Evolutionary conservation across 2,888 invertebrate species (phyloP).

Genomic region (Sarcophaga carnaria): DNA sequence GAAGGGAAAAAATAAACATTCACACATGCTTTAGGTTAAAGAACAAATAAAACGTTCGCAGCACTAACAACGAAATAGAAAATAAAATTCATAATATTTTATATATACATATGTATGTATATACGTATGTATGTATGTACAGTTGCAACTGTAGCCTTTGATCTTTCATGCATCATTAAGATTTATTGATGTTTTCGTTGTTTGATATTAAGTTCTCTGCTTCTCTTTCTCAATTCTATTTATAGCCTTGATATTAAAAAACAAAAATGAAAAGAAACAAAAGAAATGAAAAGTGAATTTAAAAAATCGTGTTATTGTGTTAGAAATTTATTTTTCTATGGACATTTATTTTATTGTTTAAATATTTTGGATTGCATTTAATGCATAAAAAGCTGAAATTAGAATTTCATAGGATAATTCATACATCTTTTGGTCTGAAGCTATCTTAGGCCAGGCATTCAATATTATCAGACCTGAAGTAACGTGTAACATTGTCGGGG

Average conservation of each 20-base stretch:
- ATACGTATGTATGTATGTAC: neutral
- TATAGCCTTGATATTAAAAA: constrained; percentile 15
- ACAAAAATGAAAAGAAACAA: neutral
- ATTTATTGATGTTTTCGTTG: constrained; percentile 65
- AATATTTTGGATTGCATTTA: too few relatives aligned
- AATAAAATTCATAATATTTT: constrained; percentile 44
- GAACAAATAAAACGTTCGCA: constrained; percentile 15
- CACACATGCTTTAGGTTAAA: constrained; percentile 36
- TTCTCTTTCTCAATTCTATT: constrained; percentile 20
- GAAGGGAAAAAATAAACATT: neutral
- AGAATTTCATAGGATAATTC: too few relatives aligned
- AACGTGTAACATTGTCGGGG: too few relatives aligned
- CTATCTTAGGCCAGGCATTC: too few relatives aligned
- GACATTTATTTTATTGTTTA: constrained; percentile 1
- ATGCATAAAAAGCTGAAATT: too few relatives aligned
- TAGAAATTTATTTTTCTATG: neutral
- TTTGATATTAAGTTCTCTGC: constrained; percentile 45
- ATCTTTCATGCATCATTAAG: constrained; percentile 71
- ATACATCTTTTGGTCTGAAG: too few relatives aligned
- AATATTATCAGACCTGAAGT: too few relatives aligned
- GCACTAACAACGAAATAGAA: constrained; percentile 18
- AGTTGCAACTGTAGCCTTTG: constrained; percentile 69
- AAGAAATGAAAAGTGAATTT: constrained; percentile 30
- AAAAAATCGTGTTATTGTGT: too few relatives aligned
- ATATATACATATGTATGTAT: neutral